Percentiles rank a stretch among this genome's conserved stretches.
Evolutionary conservation across 2,113 vertebrate species (phyloP).

Genomic region (cat (Felis catus)): DNA sequence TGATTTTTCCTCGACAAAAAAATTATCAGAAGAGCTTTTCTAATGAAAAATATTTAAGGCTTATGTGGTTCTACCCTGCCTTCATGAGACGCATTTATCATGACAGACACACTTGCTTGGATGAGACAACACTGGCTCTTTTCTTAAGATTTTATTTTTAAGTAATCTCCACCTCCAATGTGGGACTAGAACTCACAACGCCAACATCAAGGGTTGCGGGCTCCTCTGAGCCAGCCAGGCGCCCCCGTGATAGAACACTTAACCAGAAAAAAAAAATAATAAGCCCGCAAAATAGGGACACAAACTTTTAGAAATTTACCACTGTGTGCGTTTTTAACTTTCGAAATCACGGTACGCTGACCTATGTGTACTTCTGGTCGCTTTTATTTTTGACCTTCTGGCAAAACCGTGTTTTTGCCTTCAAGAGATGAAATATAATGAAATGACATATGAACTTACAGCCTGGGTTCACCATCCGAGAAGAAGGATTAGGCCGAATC

Average conservation of each 20-base stretch:
- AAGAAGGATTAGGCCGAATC: conserved; percentile 68
- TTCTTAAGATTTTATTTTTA: too few relatives aligned
- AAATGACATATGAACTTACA: conserved; percentile 61
- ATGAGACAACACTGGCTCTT: neutral
- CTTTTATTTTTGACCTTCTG: conserved; percentile 34
- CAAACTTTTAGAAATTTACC: neutral
- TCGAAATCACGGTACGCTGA: neutral
- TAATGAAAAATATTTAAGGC: neutral
- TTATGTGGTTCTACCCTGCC: neutral
- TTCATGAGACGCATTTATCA: neutral
- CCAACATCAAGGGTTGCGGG: too few relatives aligned
- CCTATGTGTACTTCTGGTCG: neutral
- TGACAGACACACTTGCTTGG: neutral
- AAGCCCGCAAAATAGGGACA: neutral
- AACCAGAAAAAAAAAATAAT: neutral
- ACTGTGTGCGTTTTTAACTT: neutral
- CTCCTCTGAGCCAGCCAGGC: too few relatives aligned
- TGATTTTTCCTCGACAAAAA: conserved; percentile 16
- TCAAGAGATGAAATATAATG: conserved; percentile 60
- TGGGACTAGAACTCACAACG: too few relatives aligned
- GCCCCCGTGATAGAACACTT: neutral
- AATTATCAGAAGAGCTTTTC: neutral
- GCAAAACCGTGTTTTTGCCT: conserved; percentile 38
- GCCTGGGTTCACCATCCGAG: conserved; percentile 45
- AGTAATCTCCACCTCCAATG: too few relatives aligned